Conservation (phyloP, 2,113 vertebrate species). For the Nicator chloris region DNA sequence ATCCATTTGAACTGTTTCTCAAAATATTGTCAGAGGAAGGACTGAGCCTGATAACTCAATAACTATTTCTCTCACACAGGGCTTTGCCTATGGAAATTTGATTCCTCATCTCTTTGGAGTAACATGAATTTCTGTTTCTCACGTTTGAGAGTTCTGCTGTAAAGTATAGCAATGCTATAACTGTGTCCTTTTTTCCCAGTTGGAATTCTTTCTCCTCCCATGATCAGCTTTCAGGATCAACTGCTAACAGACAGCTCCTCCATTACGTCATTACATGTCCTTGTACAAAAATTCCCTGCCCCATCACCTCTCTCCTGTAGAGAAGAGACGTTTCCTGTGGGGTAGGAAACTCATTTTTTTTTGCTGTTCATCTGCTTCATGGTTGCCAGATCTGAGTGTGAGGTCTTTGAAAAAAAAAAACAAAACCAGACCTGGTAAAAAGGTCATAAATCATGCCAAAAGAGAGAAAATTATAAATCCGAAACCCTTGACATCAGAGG, state of each 20-base stretch:
- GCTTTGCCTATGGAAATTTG: too few species aligned
- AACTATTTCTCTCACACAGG: neutral
- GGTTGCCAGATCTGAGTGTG: too few species aligned
- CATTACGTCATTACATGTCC: neutral
- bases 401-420: neutral
- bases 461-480: neutral
- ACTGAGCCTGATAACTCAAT: neutral
- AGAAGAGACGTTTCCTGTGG: too few species aligned
- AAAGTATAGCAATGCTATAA: too few species aligned
- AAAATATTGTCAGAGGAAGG: neutral
- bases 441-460: neutral
- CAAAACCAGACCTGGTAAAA: neutral
- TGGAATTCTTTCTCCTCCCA: neutral
- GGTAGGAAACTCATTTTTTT: neutral
- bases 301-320: neutral
- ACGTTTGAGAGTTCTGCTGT: too few species aligned
- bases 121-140: too few species aligned
- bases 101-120: too few species aligned
- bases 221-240: neutral
- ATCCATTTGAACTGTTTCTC: neutral
- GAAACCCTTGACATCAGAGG: neutral
- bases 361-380: neutral
- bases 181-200: neutral
- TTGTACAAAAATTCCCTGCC: neutral
- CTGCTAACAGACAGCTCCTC: neutral